A percentile compares a stretch with the other conserved stretches of the same genome.
These are phyloP conservation scores for Cryptotermes secundus DNA, from an alignment of 1,140 invertebrate genomes.

Conservation along the genomic window DNA sequence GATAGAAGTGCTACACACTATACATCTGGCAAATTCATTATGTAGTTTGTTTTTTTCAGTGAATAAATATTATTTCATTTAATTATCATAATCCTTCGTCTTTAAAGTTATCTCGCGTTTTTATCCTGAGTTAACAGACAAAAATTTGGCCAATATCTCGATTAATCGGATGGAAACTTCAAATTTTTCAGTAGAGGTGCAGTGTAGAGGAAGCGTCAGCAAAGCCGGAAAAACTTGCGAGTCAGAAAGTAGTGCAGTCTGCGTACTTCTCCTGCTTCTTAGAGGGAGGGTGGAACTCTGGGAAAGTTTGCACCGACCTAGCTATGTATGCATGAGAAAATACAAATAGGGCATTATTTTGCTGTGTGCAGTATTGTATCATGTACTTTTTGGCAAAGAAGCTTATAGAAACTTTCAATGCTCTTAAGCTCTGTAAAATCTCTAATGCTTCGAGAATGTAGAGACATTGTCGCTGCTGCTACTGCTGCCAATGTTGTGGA, in stretches of 20 bases:
- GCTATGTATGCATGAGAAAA: neutral
- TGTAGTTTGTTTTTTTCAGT: no score
- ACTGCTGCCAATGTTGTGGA: neutral
- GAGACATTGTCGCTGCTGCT: neutral
- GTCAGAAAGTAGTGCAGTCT: neutral
- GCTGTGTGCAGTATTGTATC: neutral
- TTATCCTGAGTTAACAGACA: no score
- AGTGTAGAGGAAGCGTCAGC: neutral
- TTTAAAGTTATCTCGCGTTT: no score
- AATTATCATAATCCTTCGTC: no score
- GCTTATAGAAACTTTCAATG: constrained; percentile 4
- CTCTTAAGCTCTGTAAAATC: constrained; percentile 4
- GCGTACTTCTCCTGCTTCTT: neutral
- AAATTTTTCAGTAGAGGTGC: neutral
- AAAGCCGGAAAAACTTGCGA: neutral
- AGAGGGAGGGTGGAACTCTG: neutral
- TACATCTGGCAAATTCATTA: no score
- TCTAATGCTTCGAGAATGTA: neutral
- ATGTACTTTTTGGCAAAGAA: neutral
- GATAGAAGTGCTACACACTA: no score
- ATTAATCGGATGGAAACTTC: neutral
- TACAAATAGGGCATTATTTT: constrained; percentile 13
- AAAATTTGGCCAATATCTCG: neutral
- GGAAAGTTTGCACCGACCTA: neutral
- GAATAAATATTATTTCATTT: no score